Evolutionary conservation across 2,888 invertebrate genomes (phyloP).

Genomic region (Drosophila kanekoi): DNA sequence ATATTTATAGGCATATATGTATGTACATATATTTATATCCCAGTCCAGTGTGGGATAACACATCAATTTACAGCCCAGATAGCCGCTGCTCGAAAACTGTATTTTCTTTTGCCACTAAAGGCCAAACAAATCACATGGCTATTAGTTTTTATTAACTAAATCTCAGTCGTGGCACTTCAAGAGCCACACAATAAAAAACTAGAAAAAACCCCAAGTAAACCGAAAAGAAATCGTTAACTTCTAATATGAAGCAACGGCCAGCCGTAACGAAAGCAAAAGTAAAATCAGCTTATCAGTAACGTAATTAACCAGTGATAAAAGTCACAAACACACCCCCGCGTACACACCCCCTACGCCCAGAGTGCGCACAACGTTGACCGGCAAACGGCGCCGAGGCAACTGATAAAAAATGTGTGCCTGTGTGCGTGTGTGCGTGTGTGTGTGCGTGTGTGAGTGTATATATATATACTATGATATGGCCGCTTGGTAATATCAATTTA

Average conservation of each 20-base stretch:
- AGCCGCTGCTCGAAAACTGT: slow-evolving; percentile 44
- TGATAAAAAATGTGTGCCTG: slow-evolving; percentile 49
- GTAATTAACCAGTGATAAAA: slow-evolving; percentile 78
- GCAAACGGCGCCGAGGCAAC: slow-evolving; percentile 45
- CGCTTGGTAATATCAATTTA: slow-evolving; percentile 70
- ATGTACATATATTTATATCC: slow-evolving; percentile 12
- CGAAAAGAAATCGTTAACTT: slow-evolving; percentile 43
- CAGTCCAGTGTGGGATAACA: slow-evolving; percentile 24
- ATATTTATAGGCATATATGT: background rate
- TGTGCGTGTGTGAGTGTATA: background rate
- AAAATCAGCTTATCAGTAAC: slow-evolving; percentile 74
- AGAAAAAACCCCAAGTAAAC: slow-evolving; percentile 12
- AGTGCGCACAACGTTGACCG: slow-evolving; percentile 24
- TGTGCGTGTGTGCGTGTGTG: slow-evolving; percentile 1
- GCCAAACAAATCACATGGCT: slow-evolving; percentile 73
- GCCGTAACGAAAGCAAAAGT: slow-evolving; percentile 52
- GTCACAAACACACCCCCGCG: slow-evolving; percentile 38
- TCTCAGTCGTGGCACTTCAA: slow-evolving; percentile 60
- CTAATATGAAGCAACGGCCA: slow-evolving; percentile 49
- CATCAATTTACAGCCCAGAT: slow-evolving; percentile 53
- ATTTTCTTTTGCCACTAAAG: slow-evolving; percentile 37
- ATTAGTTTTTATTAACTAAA: slow-evolving; percentile 78
- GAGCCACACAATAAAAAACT: slow-evolving; percentile 30
- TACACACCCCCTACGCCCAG: slow-evolving; percentile 20
- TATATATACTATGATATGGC: slow-evolving; percentile 30